A percentile compares a stretch with the other conserved stretches of the same genome.
phyloP scores from a whole-genome alignment of 1,140 invertebrate genomes.

The Leptoteleia sp. region DNA sequence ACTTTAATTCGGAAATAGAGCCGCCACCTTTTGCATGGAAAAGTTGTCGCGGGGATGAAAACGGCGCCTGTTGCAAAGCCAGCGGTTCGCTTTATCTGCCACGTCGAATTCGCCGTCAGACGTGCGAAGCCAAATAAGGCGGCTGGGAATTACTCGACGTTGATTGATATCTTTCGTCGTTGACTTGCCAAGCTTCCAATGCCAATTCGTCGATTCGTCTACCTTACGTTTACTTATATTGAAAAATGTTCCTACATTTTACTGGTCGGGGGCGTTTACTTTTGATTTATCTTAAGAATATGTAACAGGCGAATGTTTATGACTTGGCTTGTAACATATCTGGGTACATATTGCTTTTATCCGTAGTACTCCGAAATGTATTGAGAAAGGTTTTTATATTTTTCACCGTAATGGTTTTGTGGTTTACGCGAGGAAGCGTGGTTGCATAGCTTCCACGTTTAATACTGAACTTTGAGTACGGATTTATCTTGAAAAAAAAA shows the following conservation, averaged over 20 bases:
- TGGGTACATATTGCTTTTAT: constrained; percentile 16
- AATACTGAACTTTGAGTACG: no score
- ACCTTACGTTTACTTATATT: constrained; percentile 11
- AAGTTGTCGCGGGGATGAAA: constrained; percentile 1
- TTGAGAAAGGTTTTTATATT: constrained; percentile 6
- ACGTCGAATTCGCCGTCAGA: no score
- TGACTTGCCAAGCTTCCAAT: not conserved
- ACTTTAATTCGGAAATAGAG: constrained; percentile 10
- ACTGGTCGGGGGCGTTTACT: constrained; percentile 4
- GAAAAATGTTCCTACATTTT: constrained; percentile 18
- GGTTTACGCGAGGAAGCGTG: no score
- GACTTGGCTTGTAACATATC: constrained; percentile 24
- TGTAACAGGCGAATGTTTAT: constrained; percentile 24
- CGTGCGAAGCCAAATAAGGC: no score
- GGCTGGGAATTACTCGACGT: no score
- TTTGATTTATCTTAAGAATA: constrained; percentile 38
- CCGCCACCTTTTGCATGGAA: constrained; percentile 7
- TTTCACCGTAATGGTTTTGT: constrained; percentile 16
- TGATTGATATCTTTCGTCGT: constrained; percentile 33
- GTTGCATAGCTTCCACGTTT: no score
- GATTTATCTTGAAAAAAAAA: no score
- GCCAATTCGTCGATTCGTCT: constrained; percentile 17
- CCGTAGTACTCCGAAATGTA: not conserved
- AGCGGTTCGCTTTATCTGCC: no score
- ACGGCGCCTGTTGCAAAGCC: no score